Conservation (phyloP, 1,140 invertebrate species). For the Megalonaias nervosa region DNA sequence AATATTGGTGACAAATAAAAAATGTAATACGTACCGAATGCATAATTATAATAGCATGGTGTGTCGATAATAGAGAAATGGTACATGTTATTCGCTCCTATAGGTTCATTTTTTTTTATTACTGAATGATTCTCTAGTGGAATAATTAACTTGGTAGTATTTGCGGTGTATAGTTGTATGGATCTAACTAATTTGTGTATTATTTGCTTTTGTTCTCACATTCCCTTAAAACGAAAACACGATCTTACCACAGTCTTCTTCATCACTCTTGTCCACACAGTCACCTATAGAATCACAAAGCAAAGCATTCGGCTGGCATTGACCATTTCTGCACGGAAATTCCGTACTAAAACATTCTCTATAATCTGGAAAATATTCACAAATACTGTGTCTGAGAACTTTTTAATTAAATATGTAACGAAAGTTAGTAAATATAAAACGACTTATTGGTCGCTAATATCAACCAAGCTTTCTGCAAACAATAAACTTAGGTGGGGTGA, state of each 20-base stretch:
- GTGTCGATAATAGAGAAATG: too few relatives aligned
- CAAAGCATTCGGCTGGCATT: conserved; percentile 57
- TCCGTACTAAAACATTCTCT: conserved; percentile 52
- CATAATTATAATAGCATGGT: too few relatives aligned
- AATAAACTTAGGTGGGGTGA: too few relatives aligned
- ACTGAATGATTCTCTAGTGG: too few relatives aligned
- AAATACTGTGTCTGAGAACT: not conserved
- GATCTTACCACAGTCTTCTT: conserved; percentile 24
- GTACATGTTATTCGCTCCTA: too few relatives aligned
- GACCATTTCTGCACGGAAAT: conserved; percentile 63
- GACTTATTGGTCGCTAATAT: not conserved
- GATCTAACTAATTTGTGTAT: too few relatives aligned
- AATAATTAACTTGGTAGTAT: too few relatives aligned
- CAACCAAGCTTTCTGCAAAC: not conserved
- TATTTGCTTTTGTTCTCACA: too few relatives aligned
- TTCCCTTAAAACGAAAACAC: not conserved
- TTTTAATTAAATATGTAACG: not conserved
- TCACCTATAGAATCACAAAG: conserved; percentile 47
- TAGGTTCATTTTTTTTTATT: too few relatives aligned
- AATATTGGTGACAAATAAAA: too few relatives aligned
- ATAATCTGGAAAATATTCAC: conserved; percentile 29
- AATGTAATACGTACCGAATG: too few relatives aligned
- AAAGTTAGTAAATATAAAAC: not conserved
- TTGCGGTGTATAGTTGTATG: too few relatives aligned
- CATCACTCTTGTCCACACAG: conserved; percentile 29